Evolutionary conservation across 2,888 invertebrate genomes (phyloP).

Genomic region (Drosophila basisetae): DNA sequence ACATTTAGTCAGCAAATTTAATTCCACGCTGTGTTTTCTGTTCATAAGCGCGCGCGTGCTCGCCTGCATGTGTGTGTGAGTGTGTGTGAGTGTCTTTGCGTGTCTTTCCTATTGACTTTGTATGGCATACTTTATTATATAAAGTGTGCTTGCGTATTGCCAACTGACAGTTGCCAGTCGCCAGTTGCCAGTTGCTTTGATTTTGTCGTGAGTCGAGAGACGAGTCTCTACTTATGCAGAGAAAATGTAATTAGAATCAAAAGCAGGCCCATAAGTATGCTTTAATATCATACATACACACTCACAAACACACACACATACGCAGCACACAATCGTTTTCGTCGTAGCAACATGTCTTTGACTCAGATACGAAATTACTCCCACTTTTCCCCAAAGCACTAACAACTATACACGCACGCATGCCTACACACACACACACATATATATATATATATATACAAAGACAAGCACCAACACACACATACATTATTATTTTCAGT

Average conservation of each 20-base stretch:
- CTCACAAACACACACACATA: constrained; percentile 18
- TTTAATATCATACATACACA: constrained; percentile 47
- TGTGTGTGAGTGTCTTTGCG: constrained; percentile 31
- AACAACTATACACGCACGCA: constrained; percentile 25
- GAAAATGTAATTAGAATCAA: constrained; percentile 62
- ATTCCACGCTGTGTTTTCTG: constrained; percentile 34
- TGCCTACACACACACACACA: constrained; percentile 9
- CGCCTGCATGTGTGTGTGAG: constrained; percentile 22
- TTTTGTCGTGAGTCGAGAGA: constrained; percentile 18
- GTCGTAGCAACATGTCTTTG: constrained; percentile 73
- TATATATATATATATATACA: constrained; percentile 31
- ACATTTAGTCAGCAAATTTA: constrained; percentile 41
- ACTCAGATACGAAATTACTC: constrained; percentile 42
- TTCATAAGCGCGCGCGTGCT: constrained; percentile 52
- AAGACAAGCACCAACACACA: constrained; percentile 20
- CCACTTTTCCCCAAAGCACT: constrained; percentile 17
- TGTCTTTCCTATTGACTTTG: constrained; percentile 42
- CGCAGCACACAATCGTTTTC: constrained; percentile 2
- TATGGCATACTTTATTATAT: constrained; percentile 69
- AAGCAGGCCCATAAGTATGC: constrained; percentile 66
- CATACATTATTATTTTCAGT: constrained; percentile 64
- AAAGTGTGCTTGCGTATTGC: constrained; percentile 54
- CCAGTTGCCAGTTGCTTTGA: constrained; percentile 40
- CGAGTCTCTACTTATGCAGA: constrained; percentile 29
- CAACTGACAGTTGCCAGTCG: constrained; percentile 49